Evolutionary conservation across 2,113 vertebrate genomes (phyloP).

Genomic region (Struthio camelus): DNA sequence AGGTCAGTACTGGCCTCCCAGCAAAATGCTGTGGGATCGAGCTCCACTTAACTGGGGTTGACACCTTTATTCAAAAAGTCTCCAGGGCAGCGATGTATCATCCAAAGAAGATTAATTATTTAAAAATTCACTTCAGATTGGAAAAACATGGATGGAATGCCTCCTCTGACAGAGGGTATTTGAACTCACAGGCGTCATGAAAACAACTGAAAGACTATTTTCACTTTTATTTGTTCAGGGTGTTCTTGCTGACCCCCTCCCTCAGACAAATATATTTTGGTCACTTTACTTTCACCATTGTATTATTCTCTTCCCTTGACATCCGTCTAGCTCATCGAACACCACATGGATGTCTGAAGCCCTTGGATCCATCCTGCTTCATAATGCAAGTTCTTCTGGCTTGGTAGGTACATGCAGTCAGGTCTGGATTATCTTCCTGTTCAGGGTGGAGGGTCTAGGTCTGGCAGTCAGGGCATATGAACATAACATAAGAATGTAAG

Average conservation of each 20-base stretch:
- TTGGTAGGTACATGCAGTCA: background rate
- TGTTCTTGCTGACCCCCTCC: background rate
- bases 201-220: background rate
- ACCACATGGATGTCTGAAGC: background rate
- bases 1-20: no score
- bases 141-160: background rate
- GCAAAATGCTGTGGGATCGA: background rate
- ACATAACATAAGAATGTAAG: background rate
- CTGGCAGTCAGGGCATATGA: background rate
- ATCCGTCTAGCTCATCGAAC: background rate
- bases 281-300: background rate
- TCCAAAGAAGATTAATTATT: background rate
- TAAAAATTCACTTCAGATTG: rapidly evolving
- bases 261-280: background rate
- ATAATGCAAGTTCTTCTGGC: background rate
- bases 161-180: background rate
- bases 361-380: background rate
- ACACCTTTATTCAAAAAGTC: background rate
- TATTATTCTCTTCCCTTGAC: background rate
- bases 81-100: background rate
- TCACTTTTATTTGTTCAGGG: background rate
- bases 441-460: background rate
- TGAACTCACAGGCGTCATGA: background rate
- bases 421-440: background rate
- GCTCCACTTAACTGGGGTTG: background rate